Conservation (phyloP, 2,888 invertebrate species). For the Venustoraphidia nigricollis region DNA sequence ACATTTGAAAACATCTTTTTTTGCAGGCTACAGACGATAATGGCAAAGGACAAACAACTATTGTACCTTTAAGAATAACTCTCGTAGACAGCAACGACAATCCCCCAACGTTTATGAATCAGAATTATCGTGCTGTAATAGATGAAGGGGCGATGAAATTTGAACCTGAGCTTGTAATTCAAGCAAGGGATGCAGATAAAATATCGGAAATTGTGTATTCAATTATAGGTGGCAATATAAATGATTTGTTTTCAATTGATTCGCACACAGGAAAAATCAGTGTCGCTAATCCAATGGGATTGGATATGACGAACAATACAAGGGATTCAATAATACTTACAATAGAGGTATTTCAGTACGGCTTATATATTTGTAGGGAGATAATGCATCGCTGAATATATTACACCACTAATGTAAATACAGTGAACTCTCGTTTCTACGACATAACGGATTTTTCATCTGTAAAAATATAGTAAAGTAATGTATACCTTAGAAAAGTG, state of each 20-base stretch:
- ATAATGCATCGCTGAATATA: too few relatives aligned
- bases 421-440: too few relatives aligned
- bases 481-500: too few relatives aligned
- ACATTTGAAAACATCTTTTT: conserved; percentile 4
- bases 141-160: conserved; percentile 77
- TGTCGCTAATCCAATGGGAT: conserved; percentile 33
- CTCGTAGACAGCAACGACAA: conserved; percentile 81
- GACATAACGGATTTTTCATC: too few relatives aligned
- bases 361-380: not conserved
- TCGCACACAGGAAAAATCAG: conserved; percentile 49
- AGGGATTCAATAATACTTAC: conserved; percentile 45
- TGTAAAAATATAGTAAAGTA: too few relatives aligned
- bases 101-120: conserved; percentile 64
- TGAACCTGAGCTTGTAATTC: conserved; percentile 55
- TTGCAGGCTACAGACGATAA: conserved; percentile 69
- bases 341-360: conserved; percentile 39
- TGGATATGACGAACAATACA: conserved; percentile 39
- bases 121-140: conserved; percentile 63
- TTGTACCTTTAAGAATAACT: conserved; percentile 63
- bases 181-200: conserved; percentile 68
- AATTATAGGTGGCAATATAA: conserved; percentile 43
- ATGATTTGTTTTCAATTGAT: conserved; percentile 53
- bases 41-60: conserved; percentile 61
- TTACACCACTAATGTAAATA: too few relatives aligned
- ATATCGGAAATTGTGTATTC: conserved; percentile 68